Evolutionary conservation across 1,140 invertebrate genomes (phyloP).

Genomic region (Episyrphus balteatus): DNA sequence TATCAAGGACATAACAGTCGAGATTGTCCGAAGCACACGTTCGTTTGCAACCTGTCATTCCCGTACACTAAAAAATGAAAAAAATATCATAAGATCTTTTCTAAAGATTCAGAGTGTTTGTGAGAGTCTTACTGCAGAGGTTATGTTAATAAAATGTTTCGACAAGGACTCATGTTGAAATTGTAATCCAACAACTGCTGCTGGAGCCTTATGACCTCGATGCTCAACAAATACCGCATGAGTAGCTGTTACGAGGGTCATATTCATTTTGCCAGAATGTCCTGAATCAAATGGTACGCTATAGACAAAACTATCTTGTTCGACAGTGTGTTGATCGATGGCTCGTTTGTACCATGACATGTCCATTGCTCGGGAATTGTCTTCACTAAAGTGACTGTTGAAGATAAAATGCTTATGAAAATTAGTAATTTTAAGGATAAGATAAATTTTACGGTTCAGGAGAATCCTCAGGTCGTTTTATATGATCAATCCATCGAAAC

Average conservation of each 20-base stretch:
- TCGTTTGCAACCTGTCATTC: constrained; percentile 57
- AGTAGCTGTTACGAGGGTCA: constrained; percentile 71
- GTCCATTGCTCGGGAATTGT: constrained; percentile 72
- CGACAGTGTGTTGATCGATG: constrained; percentile 76
- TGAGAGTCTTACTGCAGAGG: constrained; percentile 56
- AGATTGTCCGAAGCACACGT: constrained; percentile 75
- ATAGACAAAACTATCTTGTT: constrained; percentile 83
- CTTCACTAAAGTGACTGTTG: constrained; percentile 69
- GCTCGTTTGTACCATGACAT: constrained; percentile 87
- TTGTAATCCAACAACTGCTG: constrained; percentile 80
- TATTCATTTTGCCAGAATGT: constrained; percentile 43
- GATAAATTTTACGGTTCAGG: constrained; percentile 48
- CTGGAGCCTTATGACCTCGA: constrained; percentile 71
- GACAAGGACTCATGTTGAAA: constrained; percentile 70
- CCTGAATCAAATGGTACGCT: constrained; percentile 79
- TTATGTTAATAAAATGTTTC: constrained; percentile 75
- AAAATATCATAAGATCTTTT: constrained; percentile 1
- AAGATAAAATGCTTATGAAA: neutral
- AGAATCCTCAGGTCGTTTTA: constrained; percentile 39
- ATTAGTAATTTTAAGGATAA: constrained; percentile 8
- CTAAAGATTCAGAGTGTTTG: too few relatives aligned
- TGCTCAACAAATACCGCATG: constrained; percentile 83
- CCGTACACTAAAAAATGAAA: constrained; percentile 54
- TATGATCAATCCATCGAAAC: constrained; percentile 70
- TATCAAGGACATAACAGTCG: constrained; percentile 85